Conservation (phyloP, 2,888 invertebrate genomes). For the Physocephala rufipes region DNA sequence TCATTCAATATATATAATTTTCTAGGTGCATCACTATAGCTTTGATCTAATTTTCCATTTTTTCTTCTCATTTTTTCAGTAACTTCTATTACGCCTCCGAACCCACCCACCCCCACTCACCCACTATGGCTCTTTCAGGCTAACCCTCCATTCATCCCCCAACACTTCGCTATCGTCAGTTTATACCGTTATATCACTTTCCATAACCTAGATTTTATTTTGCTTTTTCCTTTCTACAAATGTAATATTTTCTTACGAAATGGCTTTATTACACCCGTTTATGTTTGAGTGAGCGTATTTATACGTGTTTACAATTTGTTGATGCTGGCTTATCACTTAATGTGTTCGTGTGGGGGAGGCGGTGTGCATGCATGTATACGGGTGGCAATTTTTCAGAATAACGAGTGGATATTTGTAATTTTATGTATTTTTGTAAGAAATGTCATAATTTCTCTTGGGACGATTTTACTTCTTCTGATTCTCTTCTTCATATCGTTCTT, state of each 20-base stretch:
- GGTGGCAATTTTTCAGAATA: slow-evolving; percentile 29
- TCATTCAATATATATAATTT: too few species aligned
- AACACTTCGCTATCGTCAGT: neutral
- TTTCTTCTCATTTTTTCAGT: too few species aligned
- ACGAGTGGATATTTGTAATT: slow-evolving; percentile 11
- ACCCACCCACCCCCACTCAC: neutral
- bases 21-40: too few species aligned
- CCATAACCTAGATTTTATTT: slow-evolving; percentile 60
- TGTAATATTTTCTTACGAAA: slow-evolving; percentile 56
- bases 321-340: neutral
- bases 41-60: neutral
- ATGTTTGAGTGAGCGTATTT: slow-evolving; percentile 62
- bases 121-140: neutral
- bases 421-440: neutral
- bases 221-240: too few species aligned
- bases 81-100: neutral
- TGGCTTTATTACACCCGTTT: slow-evolving; percentile 62
- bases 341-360: too few species aligned
- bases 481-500: neutral
- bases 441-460: neutral
- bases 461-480: neutral
- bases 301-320: slow-evolving; percentile 63
- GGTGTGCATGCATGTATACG: neutral
- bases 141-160: neutral
- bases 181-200: slow-evolving; percentile 16